These are phyloP conservation scores for Onychomys leucogaster DNA, from an alignment of 2,797 vertebrate genomes.

Conservation along the genomic window DNA sequence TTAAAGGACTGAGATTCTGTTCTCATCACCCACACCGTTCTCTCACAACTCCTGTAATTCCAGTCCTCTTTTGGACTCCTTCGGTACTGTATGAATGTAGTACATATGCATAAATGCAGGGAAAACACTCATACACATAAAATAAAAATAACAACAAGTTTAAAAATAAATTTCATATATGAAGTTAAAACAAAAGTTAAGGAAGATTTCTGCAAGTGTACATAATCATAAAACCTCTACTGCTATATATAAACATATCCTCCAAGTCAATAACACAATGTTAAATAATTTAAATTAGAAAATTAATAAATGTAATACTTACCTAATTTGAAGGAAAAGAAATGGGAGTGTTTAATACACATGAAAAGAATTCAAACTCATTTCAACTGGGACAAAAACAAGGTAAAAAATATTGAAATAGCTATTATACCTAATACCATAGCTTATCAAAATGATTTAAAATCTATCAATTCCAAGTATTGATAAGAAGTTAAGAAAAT, in stretches of 20 bases:
- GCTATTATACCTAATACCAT: neutral
- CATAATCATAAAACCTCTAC: neutral
- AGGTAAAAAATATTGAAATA: conserved; percentile 27
- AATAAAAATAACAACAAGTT: neutral
- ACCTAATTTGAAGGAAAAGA: neutral
- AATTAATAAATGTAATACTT: neutral
- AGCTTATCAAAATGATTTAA: neutral
- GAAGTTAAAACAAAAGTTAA: neutral
- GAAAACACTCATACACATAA: neutral
- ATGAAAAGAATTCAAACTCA: neutral
- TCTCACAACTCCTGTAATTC: neutral
- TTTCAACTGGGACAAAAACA: neutral
- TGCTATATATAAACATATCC: neutral
- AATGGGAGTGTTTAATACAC: conserved; percentile 19
- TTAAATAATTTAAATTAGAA: conserved; percentile 1
- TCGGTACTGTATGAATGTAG: neutral
- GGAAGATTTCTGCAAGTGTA: neutral
- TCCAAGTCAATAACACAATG: neutral
- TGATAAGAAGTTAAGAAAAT: neutral
- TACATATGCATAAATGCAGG: neutral
- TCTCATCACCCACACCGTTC: neutral
- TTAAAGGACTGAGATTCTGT: neutral
- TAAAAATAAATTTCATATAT: neutral
- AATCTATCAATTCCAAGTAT: neutral
- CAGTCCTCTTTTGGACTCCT: too few species aligned